Base-by-base conservation (phyloP, 35 echinoderm and acorn worm genomes). In the Heliocidaris tuberculata region DNA sequence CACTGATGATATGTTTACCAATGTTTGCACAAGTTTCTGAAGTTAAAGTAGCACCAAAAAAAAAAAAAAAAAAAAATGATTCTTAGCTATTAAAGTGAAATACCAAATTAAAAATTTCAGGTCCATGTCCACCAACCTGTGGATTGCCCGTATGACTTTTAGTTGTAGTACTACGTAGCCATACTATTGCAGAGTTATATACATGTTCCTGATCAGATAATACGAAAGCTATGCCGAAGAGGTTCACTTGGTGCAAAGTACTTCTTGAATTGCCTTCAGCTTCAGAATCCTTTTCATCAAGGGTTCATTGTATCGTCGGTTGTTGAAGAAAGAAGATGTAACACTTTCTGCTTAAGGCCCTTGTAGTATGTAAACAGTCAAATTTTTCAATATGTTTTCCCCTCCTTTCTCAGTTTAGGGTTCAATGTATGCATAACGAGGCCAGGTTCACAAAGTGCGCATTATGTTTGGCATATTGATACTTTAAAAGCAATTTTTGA, bases 271-370 rank as follows among this genome's bases (percentile, higher is more conserved):
- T 78, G 65, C 65, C 65, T 78, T n/a, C 8, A 78, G 65, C 65
- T 78, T 78, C 65, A n/a, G 15, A 78, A 78, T 78, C 65, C 19
- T 78, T 21, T 78, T 78, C 65, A 78, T 27, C 65, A n/a, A 9
- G 2, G 65, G 65, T 78, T 78, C 27, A 78, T 78, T 78, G 65
- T 27, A 78, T 4, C 65, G 65, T 21, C 8, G 65, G 65, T 21
- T 78, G 65, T 78, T 78, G 65, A 78, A n/a, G 65, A 78, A n/a
- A 78, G 65, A 78, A 78, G 65, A 78, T 78, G 65, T 78, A 78
- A 78, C 65, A 78, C 65, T 78, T 78, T 6, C 21, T n/a, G 65
- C 65, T 78, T 78, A 78, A 2, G 65, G 65, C 65, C 65, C 65
- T 78, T 8, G 65, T 27, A 78, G 65, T 78, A 24, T 78, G 65